A percentile compares a stretch with the other conserved stretches of the same genome.
These are phyloP conservation scores for Patiria pectinifera DNA, from an alignment of 53 echinoderm and acorn worm species.

Conservation along the genomic window DNA sequence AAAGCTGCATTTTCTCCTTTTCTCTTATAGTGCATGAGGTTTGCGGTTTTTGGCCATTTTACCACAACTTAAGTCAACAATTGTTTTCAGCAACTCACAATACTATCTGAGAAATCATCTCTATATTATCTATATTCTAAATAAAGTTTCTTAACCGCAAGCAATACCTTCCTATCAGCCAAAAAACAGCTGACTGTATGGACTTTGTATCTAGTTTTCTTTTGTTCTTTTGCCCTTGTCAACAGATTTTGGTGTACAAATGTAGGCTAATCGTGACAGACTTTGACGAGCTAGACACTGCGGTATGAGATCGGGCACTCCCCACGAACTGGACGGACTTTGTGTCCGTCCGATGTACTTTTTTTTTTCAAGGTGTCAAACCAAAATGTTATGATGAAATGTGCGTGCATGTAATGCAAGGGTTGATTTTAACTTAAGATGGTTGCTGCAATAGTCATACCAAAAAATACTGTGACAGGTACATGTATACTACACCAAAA, in stretches of 20 bases:
- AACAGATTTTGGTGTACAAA: not conserved
- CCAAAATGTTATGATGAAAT: too few species aligned
- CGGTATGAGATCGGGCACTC: too few species aligned
- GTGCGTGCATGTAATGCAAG: too few species aligned
- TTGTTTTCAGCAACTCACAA: not conserved
- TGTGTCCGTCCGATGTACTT: not conserved
- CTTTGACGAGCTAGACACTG: not conserved
- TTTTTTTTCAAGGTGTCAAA: too few species aligned
- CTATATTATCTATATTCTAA: conserved; percentile 6
- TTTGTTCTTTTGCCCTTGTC: not conserved
- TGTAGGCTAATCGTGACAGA: not conserved
- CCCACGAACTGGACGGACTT: not conserved
- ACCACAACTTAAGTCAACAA: not conserved
- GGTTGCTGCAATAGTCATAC: too few species aligned
- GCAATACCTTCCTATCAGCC: conserved; percentile 26
- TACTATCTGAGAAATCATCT: not conserved
- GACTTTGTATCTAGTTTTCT: not conserved
- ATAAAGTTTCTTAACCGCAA: conserved; percentile 6
- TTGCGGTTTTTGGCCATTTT: too few species aligned
- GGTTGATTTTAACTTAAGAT: too few species aligned
- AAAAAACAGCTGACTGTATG: conserved; percentile 20
- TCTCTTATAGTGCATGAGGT: too few species aligned
- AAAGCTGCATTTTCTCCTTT: too few species aligned
- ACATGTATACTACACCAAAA: not conserved
- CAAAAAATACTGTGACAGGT: not conserved